Evolutionary conservation across 2,888 invertebrate genomes (phyloP), one percentile per base, ranked within the genome.

Genomic region (Drosophila paramelanica): DNA sequence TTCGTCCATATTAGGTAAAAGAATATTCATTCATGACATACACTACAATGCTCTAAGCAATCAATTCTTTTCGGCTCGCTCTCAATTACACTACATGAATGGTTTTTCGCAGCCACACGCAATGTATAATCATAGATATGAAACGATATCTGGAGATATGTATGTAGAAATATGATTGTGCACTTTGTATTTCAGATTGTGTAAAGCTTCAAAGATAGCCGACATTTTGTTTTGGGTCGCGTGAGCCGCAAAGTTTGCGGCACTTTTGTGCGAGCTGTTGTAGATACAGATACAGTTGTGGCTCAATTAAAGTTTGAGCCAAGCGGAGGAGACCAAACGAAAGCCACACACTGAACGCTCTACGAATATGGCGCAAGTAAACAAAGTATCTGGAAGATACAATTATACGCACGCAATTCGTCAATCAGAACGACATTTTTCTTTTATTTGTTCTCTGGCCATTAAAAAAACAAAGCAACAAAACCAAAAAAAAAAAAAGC

Each of bases 391-490:
- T 86, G 79, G 79, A 83, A 89, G 89, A 90, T 81, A 88, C 90
- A 92, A 92, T 92, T 91, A 92, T 89, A 89, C 86, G 90, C 92
- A 92, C 92, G 92, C 92, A 89, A 92, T 91, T 86, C 89, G 90
- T 91, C 92, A 91, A 92, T 92, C 91, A 92, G 89, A 90, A 88
- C 88, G 87, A 90, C 90, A 91, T 89, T 90, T 89, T 90, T 89
- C 83, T 81, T 89, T 87, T 87, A 88, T 89, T 88, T 83, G 87
- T 88, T 83, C 78, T 77, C 60, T 64, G 74, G 80, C 72, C 89
- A 79, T 88, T 85, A 89, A 74, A 82, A 73, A 68, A 62, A 41
- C 50, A 47, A 43, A 41, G 46, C 33, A 59, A 43, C 66, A 71
- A 58, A 64, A 59, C 56, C 31, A 51, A 51, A 33, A 58, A 55